Evolutionary conservation across 64 coral and sea anemone genomes (phyloP).

Genomic region (Porites lutea): DNA sequence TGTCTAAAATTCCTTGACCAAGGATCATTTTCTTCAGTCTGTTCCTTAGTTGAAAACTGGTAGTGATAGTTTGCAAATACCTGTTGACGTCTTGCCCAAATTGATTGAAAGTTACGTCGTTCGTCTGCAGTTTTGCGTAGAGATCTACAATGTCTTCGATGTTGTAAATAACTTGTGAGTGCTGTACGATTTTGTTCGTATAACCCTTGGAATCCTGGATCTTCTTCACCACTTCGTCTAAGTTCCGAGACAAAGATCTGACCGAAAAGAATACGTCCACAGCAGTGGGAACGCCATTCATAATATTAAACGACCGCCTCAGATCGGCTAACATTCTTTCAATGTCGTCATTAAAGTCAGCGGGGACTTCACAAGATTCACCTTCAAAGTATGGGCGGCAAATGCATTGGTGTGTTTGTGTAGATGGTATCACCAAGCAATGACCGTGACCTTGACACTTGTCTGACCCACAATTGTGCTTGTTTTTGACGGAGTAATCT

Average conservation of each 20-base stretch:
- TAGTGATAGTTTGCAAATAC: conserved; percentile 14
- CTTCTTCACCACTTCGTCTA: conserved; percentile 11
- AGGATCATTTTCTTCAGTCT: conserved; percentile 39
- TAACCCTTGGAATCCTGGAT: background rate
- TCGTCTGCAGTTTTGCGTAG: conserved; percentile 29
- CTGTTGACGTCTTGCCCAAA: background rate
- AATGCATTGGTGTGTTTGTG: conserved; percentile 6
- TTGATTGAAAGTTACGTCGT: conserved; percentile 18
- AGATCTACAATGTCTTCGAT: conserved; percentile 15
- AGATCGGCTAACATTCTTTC: background rate
- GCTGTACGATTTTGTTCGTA: conserved; percentile 14
- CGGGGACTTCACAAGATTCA: conserved; percentile 4
- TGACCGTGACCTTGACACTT: background rate
- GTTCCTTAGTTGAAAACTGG: background rate
- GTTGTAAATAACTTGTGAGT: conserved; percentile 14
- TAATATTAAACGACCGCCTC: background rate
- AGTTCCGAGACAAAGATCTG: background rate
- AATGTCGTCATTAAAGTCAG: background rate
- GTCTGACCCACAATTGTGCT: background rate
- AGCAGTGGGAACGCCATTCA: conserved; percentile 13
- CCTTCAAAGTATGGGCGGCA: background rate
- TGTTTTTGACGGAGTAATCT: background rate
- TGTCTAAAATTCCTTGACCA: conserved; percentile 28
- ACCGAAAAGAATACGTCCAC: conserved; percentile 7
- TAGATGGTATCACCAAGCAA: background rate